A percentile compares a stretch with the other conserved stretches of the same genome.
Conservation (phyloP, 2,113 vertebrate genomes). For the Orthochromis malagaraziensis region DNA sequence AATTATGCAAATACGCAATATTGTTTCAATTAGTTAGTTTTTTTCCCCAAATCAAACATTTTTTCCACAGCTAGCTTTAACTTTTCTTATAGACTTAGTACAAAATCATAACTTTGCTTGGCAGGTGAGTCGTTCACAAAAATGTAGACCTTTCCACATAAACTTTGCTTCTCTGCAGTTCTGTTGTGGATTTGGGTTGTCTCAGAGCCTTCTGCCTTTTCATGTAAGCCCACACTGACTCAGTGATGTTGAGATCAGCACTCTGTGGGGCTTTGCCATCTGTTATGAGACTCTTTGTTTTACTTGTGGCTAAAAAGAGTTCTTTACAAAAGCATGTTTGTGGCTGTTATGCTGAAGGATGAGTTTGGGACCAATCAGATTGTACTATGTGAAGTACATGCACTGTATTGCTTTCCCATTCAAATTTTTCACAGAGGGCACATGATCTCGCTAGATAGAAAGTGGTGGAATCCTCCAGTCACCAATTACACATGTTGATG, state of each 20-base stretch:
- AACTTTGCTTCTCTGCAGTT: neutral
- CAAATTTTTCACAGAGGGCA: neutral
- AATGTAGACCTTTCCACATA: neutral
- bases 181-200: neutral
- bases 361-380: neutral
- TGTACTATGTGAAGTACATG: neutral
- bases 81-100: neutral
- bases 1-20: neutral
- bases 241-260: neutral
- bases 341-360: neutral
- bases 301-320: neutral
- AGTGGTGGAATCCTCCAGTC: neutral
- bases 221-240: neutral
- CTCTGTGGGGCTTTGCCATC: neutral
- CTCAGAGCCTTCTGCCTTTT: neutral
- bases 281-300: neutral
- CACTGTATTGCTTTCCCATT: neutral
- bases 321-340: neutral
- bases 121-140: neutral
- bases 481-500: neutral
- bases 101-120: neutral
- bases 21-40: neutral
- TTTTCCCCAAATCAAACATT: neutral
- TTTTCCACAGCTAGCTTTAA: neutral
- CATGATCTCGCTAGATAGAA: neutral